Evolutionary conservation across 1,140 invertebrate genomes (phyloP), one percentile per base, ranked within the genome.

Genomic region (honey bee (Apis mellifera)): DNA sequence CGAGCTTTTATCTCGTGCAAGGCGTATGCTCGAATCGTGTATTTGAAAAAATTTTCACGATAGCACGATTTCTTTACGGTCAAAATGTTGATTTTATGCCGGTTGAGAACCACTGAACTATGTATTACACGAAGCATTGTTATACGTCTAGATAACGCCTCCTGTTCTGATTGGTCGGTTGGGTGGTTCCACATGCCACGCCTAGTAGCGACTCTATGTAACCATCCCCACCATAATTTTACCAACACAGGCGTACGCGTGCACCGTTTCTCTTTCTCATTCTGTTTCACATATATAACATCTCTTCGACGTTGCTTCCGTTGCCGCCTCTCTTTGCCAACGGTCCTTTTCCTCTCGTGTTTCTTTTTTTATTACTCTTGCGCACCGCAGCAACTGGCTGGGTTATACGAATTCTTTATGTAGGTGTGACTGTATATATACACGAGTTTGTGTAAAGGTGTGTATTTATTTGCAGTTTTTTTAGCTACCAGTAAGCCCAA

Each of bases 131-230:
- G 26, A 70, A 62, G 59, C 62, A 59, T 77, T 73, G 65, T 81
- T 84, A 81, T 75, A 74, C 82, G 66, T 52, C 64, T n/a, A 65
- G 82, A 84, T 84, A 82, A 87, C 86, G 86, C 86, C 86, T 84
- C 70, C 54, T 42, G 48, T 9, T n/a, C 55, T 8, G 62, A 76
- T 87, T 87, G 86, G 86, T 83, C 23, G 68, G 81, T n/a, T 59
- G 42, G 59, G 75, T 72, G 70, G 69, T 64, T 50, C 73, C 68
- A 19, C 23, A 15, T 54, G 59, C 85, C 86, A 87, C 86, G 78
- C 86, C 86, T 59, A 75, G n/a, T 48, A 17, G 15, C 15, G 55
- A 55, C 48, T 80, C 60, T 79, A 68, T 77, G 57, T 64, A 75
- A 75, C 54, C 15, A 70, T 66, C 85, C 86, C 86, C 73, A 64